These are phyloP conservation scores for Emmelina monodactyla DNA, from an alignment of 2,888 invertebrate genomes.

Conservation along the genomic window DNA sequence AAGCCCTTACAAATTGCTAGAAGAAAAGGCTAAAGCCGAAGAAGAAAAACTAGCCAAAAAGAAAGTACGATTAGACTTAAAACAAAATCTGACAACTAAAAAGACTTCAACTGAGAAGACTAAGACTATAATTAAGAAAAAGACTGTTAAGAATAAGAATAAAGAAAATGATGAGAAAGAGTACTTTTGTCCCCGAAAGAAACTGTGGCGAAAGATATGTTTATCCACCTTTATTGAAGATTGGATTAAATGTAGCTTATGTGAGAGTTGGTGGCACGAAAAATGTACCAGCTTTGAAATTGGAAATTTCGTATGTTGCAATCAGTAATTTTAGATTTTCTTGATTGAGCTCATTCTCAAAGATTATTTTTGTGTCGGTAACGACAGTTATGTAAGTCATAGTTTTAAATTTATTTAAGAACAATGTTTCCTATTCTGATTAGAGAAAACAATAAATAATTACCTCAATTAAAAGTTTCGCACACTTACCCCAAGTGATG, in stretches of 20 bases:
- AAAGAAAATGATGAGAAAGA: background rate
- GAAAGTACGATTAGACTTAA: slow-evolving; percentile 1
- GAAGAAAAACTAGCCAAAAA: slow-evolving; percentile 2
- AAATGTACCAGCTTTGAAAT: background rate
- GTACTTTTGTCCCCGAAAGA: background rate
- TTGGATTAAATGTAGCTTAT: background rate
- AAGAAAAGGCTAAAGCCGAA: slow-evolving; percentile 4
- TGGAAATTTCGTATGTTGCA: background rate
- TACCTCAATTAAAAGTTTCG: background rate
- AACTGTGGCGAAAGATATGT: too few species aligned
- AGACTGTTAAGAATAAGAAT: background rate
- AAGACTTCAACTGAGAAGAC: background rate
- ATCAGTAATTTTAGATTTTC: background rate
- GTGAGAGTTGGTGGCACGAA: background rate
- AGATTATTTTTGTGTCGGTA: background rate
- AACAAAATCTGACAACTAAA: background rate
- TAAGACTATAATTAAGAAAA: background rate
- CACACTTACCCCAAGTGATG: slow-evolving; percentile 1
- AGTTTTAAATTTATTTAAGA: background rate
- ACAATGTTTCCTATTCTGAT: background rate
- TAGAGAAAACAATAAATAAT: background rate
- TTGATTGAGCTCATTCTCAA: background rate
- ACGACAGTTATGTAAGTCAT: background rate
- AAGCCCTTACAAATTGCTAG: slow-evolving; percentile 11
- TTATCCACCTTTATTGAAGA: too few species aligned